A percentile compares a stretch with the other conserved stretches of the same genome.
phyloP scores from a whole-genome alignment of 2,888 invertebrate species.

The Nomada hirtipes region DNA sequence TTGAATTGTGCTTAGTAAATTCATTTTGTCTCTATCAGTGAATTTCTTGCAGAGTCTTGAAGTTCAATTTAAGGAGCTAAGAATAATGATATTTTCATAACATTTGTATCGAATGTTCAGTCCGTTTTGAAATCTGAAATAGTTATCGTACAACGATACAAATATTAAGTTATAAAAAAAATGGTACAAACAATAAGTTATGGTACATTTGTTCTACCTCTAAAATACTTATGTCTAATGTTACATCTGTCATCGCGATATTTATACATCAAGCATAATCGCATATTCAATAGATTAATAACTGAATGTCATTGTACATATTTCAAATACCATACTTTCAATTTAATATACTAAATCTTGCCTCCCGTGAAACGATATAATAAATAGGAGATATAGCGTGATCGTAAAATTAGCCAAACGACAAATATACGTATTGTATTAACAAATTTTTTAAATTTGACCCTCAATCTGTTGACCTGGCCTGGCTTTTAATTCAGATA shows the following conservation, averaged over 20 bases:
- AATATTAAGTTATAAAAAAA: constrained; percentile 6
- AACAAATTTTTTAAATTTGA: no score
- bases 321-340: constrained; percentile 40
- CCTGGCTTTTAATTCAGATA: no score
- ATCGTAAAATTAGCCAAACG: no score
- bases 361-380: constrained; percentile 68
- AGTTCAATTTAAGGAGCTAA: constrained; percentile 44
- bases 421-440: no score
- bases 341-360: constrained; percentile 57
- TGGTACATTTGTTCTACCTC: constrained; percentile 52
- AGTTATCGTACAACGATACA: constrained; percentile 2
- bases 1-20: constrained; percentile 48
- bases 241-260: constrained; percentile 29
- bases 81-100: constrained; percentile 37
- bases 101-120: constrained; percentile 41
- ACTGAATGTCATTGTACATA: constrained; percentile 65
- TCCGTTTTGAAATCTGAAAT: constrained; percentile 34
- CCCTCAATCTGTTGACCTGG: no score
- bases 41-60: constrained; percentile 49
- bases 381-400: no score
- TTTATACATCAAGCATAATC: constrained; percentile 43
- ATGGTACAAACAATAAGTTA: constrained; percentile 26
- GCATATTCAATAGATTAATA: constrained; percentile 40
- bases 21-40: constrained; percentile 63
- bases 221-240: constrained; percentile 42